Evolutionary conservation across 2,113 vertebrate genomes (phyloP), one percentile per base, ranked within the genome.

Genomic region (Dolichallabes microphthalmus): DNA sequence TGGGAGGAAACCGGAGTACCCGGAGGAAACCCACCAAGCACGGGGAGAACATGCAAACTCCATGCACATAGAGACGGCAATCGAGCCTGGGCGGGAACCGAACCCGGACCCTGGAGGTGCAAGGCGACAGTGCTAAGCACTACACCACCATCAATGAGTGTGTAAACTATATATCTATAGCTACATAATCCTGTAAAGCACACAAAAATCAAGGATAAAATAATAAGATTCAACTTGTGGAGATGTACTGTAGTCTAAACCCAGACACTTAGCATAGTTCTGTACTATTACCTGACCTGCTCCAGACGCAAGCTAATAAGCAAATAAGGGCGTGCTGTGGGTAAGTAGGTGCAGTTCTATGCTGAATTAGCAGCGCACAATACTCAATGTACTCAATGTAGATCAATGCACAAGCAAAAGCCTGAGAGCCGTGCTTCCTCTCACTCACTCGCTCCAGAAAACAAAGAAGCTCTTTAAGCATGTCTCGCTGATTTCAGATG

Each of bases 251-350:
- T 19, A 76, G 19, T 53, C 19, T 20, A 30, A 8, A 22, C 4
- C 60, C 60, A 78, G 73, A 52, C 83, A 20, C 81, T 57, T 32
- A 79, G 30, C 20, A 32, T 20, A 64, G 39, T 78, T 78, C 74
- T 50, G 39, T 78, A 45, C 50, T 45, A 78, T 66, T 85, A 85
- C 78, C 78, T 74, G 27, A 78, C 78, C 35, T 25, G 60, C 35
- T 79, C 69, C 83, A 20, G 30, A 69, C 76, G 1, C 25, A 22
- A 66, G 61, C 60, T 25, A 84, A 76, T 30, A 63, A 52, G 50
- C 64, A 52, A 78, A 53, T 55, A 66, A 77, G 22, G 14, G 27
- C 3, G 22, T 19, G 2, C 30, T 63, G 75, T 45, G 45, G 45
- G 45, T 45, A 55, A 53, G n/a, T 68, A 52, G 73, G n/a, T n/a